Conservation (phyloP, 53 echinoderm and acorn worm genomes). For the Glandiceps talaboti region DNA sequence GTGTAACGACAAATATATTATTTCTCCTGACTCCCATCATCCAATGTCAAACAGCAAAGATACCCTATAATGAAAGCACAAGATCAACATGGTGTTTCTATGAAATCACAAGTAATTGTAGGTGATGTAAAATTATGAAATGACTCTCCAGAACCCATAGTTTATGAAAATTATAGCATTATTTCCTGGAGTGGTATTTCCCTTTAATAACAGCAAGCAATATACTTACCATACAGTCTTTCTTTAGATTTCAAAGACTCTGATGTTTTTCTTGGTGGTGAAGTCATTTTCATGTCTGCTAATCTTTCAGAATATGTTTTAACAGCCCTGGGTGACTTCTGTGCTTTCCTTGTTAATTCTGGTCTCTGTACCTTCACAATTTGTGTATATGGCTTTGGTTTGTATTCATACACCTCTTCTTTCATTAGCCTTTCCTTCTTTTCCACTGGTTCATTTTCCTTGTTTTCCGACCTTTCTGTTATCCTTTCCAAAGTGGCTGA, state of each 20-base stretch:
- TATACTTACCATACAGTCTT: conserved; percentile 33
- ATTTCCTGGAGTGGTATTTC: too few relatives aligned
- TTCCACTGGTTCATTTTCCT: conserved; percentile 17
- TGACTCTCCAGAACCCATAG: too few relatives aligned
- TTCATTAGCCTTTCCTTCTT: neutral
- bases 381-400: conserved; percentile 45
- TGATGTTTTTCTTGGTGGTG: conserved; percentile 2
- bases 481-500: neutral
- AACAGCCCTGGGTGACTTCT: conserved; percentile 23
- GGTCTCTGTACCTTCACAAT: conserved; percentile 77
- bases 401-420: neutral
- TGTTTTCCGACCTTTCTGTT: neutral
- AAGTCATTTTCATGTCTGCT: conserved; percentile 32
- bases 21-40: too few relatives aligned
- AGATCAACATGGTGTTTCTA: too few relatives aligned
- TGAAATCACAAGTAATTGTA: too few relatives aligned
- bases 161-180: too few relatives aligned
- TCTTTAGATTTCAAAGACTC: conserved; percentile 26
- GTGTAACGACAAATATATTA: too few relatives aligned
- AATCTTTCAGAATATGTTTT: conserved; percentile 85
- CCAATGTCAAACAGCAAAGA: too few relatives aligned
- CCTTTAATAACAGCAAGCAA: too few relatives aligned
- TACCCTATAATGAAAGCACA: too few relatives aligned
- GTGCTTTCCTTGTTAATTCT: conserved; percentile 42
- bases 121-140: too few relatives aligned